These are phyloP conservation scores for Lasioglossum albipes DNA, from an alignment of 1,140 invertebrate species.

Conservation along the genomic window DNA sequence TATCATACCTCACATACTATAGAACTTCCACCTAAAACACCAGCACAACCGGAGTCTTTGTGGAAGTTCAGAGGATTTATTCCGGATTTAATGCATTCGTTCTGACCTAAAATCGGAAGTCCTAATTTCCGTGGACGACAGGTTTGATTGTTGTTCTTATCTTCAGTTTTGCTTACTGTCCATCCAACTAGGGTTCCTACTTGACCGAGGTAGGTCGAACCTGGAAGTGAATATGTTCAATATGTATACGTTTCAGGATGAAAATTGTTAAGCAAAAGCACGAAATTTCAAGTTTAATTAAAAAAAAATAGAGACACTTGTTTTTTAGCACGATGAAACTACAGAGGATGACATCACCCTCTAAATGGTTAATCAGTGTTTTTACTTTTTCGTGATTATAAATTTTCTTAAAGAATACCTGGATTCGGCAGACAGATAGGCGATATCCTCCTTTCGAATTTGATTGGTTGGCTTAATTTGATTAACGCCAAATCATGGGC, in stretches of 20 bases:
- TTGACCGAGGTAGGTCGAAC: conserved; percentile 80
- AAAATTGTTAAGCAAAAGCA: no score
- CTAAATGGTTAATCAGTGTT: no score
- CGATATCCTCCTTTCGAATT: conserved; percentile 80
- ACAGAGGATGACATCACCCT: no score
- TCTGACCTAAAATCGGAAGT: conserved; percentile 77
- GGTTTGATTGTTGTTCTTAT: conserved; percentile 48
- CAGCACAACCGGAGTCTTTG: conserved; percentile 80
- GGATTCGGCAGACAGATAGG: conserved; percentile 83
- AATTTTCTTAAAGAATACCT: conserved; percentile 64
- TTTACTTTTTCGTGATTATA: no score
- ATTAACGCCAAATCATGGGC: conserved; percentile 83
- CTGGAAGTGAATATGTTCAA: conserved; percentile 51
- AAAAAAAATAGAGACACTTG: no score
- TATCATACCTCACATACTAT: conserved; percentile 77
- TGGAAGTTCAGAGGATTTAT: conserved; percentile 70
- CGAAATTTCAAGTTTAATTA: no score
- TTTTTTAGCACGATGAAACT: no score
- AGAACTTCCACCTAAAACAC: conserved; percentile 76
- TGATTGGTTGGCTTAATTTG: conserved; percentile 78
- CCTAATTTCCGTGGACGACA: conserved; percentile 80
- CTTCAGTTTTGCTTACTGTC: conserved; percentile 68
- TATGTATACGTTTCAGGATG: no score
- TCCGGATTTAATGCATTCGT: conserved; percentile 75
- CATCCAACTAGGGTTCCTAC: conserved; percentile 82